phyloP scores from a whole-genome alignment of 2,888 invertebrate genomes.

The Drosophila nigricruria region DNA sequence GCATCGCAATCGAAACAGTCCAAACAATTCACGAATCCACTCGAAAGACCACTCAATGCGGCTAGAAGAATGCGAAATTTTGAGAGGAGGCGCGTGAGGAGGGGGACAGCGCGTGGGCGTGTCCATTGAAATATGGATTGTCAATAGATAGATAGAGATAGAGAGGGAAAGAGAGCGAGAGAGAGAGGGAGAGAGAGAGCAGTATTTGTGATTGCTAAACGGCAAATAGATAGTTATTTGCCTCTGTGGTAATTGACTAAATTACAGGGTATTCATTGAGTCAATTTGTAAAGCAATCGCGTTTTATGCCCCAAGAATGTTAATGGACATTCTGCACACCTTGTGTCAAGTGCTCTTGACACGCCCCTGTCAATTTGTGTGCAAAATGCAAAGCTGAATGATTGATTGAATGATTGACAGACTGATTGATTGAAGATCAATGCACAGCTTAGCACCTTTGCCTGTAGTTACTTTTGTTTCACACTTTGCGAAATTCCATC shows the following conservation, averaged over 20 bases:
- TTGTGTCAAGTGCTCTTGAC: background rate
- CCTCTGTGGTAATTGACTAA: background rate
- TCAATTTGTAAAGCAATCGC: background rate
- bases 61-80: background rate
- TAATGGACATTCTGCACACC: slow-evolving; percentile 6
- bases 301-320: background rate
- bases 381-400: background rate
- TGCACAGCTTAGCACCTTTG: background rate
- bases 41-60: slow-evolving; percentile 35
- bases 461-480: background rate
- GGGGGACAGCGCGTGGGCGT: slow-evolving; percentile 6
- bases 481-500: background rate
- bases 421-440: background rate
- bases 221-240: background rate
- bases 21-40: slow-evolving; percentile 38
- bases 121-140: background rate
- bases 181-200: background rate
- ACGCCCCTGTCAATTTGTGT: background rate
- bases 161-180: background rate
- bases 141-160: background rate
- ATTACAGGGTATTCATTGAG: slow-evolving; percentile 1
- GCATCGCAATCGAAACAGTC: slow-evolving; percentile 41
- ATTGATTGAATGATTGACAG: background rate
- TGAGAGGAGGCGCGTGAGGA: too few relatives aligned
- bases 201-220: background rate